A percentile compares a stretch with the other conserved stretches of the same genome.
Evolutionary conservation across 2,888 invertebrate genomes (phyloP).

Genomic region (Rapana venosa): DNA sequence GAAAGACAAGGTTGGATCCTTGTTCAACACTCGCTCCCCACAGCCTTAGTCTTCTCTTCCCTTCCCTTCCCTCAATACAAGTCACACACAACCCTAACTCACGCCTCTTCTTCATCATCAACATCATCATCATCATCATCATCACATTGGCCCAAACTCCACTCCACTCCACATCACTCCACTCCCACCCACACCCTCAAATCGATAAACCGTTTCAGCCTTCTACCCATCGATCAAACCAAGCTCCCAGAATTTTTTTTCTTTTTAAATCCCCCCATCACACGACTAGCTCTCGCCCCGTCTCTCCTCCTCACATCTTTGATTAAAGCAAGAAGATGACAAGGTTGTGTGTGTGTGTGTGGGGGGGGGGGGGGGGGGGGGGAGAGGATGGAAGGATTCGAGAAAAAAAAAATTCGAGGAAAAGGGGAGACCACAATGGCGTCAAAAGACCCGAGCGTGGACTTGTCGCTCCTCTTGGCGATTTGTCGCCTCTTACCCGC

Average conservation of each 20-base stretch:
- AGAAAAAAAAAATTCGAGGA: background rate
- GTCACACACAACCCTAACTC: background rate
- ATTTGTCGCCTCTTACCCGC: conserved; percentile 10
- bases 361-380: background rate
- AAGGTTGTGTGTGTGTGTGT: background rate
- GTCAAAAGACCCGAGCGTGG: conserved; percentile 28
- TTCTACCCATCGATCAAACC: background rate
- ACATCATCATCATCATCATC: background rate
- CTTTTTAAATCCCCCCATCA: no score
- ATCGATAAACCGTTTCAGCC: background rate
- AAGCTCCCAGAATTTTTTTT: background rate
- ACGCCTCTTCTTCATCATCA: background rate
- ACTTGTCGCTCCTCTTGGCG: conserved; percentile 27
- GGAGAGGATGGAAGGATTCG: background rate
- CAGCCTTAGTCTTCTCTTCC: background rate
- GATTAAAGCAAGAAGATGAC: background rate
- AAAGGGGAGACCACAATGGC: background rate
- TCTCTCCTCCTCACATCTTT: no score
- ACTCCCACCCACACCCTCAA: background rate
- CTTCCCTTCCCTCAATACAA: background rate
- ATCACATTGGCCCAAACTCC: no score
- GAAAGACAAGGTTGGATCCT: background rate
- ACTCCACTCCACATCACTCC: background rate
- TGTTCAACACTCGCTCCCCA: background rate
- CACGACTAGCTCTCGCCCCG: no score